Percentiles rank a stretch among this genome's conserved stretches.
These are phyloP conservation scores for Abrostola triplasia DNA, from an alignment of 2,888 invertebrate genomes.

Conservation along the genomic window DNA sequence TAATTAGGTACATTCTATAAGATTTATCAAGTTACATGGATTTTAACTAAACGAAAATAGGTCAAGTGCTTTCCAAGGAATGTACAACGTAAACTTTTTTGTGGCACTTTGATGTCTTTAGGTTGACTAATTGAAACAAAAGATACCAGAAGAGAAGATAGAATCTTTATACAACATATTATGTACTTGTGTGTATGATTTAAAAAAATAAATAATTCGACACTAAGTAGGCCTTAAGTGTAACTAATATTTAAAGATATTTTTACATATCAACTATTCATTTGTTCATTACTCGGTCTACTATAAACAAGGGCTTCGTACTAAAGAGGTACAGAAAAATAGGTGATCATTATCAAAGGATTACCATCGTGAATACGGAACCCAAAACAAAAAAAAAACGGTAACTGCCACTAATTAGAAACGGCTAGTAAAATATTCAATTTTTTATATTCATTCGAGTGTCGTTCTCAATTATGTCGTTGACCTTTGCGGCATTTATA, in stretches of 20 bases:
- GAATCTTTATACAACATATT: too few relatives aligned
- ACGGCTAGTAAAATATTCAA: slow-evolving; percentile 55
- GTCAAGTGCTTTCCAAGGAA: slow-evolving; percentile 14
- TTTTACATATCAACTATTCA: too few relatives aligned
- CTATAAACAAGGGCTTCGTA: background rate
- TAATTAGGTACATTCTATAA: slow-evolving; percentile 43
- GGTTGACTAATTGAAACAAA: background rate
- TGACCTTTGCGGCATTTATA: slow-evolving; percentile 50
- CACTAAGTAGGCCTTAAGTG: too few relatives aligned
- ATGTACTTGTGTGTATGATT: too few relatives aligned
- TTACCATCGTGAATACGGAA: slow-evolving; percentile 22
- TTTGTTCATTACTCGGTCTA: too few relatives aligned
- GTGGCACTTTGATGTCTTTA: background rate
- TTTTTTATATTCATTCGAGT: slow-evolving; percentile 50
- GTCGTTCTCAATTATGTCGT: slow-evolving; percentile 54
- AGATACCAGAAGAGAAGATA: background rate
- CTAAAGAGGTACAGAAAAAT: too few relatives aligned
- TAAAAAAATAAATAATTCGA: too few relatives aligned
- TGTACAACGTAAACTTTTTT: background rate
- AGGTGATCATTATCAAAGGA: slow-evolving; percentile 1
- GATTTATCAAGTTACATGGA: slow-evolving; percentile 35
- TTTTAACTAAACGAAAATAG: slow-evolving; percentile 19
- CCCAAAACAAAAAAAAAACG: slow-evolving; percentile 42
- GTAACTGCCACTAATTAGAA: slow-evolving; percentile 56
- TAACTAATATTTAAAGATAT: too few relatives aligned